Conservation (phyloP, 1,140 invertebrate genomes). For the Heterodera carotae region DNA sequence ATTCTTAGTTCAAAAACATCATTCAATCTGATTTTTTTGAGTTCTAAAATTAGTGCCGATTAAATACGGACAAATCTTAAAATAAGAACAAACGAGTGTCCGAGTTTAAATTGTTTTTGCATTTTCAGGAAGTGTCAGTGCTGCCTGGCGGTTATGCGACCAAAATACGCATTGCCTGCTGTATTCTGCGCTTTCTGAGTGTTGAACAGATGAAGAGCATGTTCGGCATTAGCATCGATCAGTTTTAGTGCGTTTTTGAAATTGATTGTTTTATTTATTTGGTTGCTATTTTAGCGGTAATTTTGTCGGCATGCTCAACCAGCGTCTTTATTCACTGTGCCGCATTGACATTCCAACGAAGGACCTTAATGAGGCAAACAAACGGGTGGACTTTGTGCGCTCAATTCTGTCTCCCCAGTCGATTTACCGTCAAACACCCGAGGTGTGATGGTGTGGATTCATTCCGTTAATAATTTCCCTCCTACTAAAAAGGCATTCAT, state of each 20-base stretch:
- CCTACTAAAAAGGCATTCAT: no score
- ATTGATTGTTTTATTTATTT: not conserved
- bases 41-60: no score
- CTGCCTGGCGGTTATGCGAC: slow-evolving; percentile 33
- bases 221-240: slow-evolving; percentile 22
- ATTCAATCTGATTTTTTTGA: no score
- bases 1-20: no score
- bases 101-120: not conserved
- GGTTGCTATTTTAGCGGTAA: slow-evolving; percentile 20
- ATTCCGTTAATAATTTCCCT: slow-evolving; percentile 5
- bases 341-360: slow-evolving; percentile 29
- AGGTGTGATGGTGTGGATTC: not conserved
- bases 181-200: slow-evolving; percentile 29
- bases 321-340: slow-evolving; percentile 29
- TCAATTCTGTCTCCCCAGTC: slow-evolving; percentile 35
- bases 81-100: no score
- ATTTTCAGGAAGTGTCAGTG: slow-evolving; percentile 19
- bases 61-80: no score
- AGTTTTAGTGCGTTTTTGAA: slow-evolving; percentile 30
- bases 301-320: slow-evolving; percentile 25
- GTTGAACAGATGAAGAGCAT: slow-evolving; percentile 34
- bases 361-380: slow-evolving; percentile 19
- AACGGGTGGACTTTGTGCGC: slow-evolving; percentile 29
- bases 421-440: slow-evolving; percentile 32
- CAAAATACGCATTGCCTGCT: slow-evolving; percentile 37